Conservation (phyloP, 2,113 vertebrate genomes). For the Zonotrichia leucophrys region DNA sequence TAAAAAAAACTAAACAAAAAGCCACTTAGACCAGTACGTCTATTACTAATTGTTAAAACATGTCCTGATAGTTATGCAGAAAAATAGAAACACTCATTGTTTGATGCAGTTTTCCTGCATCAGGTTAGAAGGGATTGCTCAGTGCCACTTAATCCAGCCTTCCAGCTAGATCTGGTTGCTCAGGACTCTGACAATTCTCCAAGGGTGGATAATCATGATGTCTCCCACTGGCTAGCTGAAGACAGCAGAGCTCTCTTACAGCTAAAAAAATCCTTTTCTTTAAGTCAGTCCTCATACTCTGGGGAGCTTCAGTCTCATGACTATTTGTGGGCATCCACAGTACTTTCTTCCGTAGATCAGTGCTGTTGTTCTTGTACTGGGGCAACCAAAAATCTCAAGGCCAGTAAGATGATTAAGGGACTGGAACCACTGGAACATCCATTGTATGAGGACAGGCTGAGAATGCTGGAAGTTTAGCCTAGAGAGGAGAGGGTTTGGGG, state of each 20-base stretch:
- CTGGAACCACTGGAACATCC: neutral
- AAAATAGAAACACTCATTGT: neutral
- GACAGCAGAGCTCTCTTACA: neutral
- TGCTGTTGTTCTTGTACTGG: neutral
- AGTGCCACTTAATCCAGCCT: neutral
- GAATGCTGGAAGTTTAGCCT: neutral
- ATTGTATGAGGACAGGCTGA: neutral
- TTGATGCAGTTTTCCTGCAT: neutral
- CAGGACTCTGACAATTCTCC: neutral
- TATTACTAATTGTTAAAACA: neutral
- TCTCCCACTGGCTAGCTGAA: neutral
- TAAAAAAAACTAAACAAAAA: neutral
- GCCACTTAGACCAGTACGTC: neutral
- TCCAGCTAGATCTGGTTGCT: neutral
- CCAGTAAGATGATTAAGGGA: neutral
- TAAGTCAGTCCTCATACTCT: neutral
- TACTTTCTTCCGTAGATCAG: fast-evolving
- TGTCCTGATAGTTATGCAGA: neutral
- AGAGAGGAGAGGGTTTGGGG: neutral
- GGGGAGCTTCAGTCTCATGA: neutral
- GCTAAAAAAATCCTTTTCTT: neutral
- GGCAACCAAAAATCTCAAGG: neutral
- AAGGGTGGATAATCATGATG: neutral
- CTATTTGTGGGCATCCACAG: neutral
- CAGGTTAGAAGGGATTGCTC: neutral